A percentile compares a stretch with the other conserved stretches of the same genome.
phyloP scores from a whole-genome alignment of 2,113 vertebrate genomes.

The Salvelinus namaycush region DNA sequence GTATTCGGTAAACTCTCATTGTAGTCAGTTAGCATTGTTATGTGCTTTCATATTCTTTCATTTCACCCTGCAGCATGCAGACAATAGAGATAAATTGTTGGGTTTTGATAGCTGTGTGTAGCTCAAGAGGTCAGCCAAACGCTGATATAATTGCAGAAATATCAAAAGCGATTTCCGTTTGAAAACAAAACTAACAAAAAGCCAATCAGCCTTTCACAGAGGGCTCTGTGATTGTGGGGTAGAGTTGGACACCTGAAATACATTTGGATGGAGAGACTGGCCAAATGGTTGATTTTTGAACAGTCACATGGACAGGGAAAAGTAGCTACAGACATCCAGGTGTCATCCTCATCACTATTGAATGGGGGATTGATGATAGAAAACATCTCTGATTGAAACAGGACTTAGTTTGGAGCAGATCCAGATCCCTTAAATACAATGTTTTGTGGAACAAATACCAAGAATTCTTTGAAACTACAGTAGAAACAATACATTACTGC shows the following conservation, averaged over 20 bases:
- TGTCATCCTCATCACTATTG: neutral
- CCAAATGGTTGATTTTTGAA: conserved; percentile 12
- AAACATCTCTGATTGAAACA: conserved; percentile 16
- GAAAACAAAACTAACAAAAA: conserved; percentile 23
- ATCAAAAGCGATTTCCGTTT: conserved; percentile 16
- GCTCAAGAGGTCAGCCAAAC: conserved; percentile 1
- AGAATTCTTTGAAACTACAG: too few relatives aligned
- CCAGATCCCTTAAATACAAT: too few relatives aligned
- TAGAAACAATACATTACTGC: too few relatives aligned
- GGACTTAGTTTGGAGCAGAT: too few relatives aligned
- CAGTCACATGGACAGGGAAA: neutral
- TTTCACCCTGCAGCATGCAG: conserved; percentile 10
- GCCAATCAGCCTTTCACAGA: conserved; percentile 26
- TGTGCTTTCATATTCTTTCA: neutral
- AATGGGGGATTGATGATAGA: neutral
- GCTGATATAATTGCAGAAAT: conserved; percentile 22
- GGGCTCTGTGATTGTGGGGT: conserved; percentile 12
- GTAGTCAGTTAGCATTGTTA: neutral
- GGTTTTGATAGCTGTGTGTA: conserved; percentile 20
- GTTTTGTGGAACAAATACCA: too few relatives aligned
- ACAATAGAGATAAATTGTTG: conserved; percentile 35
- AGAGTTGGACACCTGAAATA: conserved; percentile 1
- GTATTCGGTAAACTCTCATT: too few relatives aligned
- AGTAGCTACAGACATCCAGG: neutral
- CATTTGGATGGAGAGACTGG: conserved; percentile 15